Evolutionary conservation across 1,140 invertebrate species (phyloP).

Genomic region (Trichoplusia ni): DNA sequence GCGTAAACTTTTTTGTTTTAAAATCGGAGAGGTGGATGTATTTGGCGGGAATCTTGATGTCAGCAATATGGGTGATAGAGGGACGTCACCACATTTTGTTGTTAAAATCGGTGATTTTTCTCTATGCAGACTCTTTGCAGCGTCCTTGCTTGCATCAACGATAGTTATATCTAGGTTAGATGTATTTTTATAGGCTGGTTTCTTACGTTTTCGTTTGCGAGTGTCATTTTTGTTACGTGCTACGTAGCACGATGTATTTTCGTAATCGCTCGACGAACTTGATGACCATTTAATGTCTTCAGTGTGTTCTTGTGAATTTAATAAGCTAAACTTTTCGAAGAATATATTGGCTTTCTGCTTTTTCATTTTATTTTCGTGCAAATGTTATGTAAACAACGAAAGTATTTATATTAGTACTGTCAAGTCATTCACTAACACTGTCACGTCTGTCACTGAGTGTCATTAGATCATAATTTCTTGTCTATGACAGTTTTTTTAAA

Average conservation of each 20-base stretch:
- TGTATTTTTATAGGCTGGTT: slow-evolving; percentile 48
- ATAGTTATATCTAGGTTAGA: slow-evolving; percentile 61
- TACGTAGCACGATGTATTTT: slow-evolving; percentile 38
- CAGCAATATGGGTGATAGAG: neutral
- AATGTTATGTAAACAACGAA: too few relatives aligned
- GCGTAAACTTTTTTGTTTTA: slow-evolving; percentile 9
- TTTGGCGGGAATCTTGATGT: slow-evolving; percentile 2
- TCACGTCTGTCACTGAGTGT: too few relatives aligned
- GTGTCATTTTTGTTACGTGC: slow-evolving; percentile 28
- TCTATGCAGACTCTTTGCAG: neutral
- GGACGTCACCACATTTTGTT: neutral
- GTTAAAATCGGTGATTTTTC: slow-evolving; percentile 47
- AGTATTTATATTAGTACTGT: too few relatives aligned
- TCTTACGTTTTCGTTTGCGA: slow-evolving; percentile 62
- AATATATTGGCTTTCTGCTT: slow-evolving; percentile 55
- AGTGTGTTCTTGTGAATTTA: slow-evolving; percentile 59
- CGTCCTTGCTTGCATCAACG: slow-evolving; percentile 29
- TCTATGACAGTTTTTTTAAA: too few relatives aligned
- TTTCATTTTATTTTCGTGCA: too few relatives aligned
- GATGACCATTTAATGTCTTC: slow-evolving; percentile 68
- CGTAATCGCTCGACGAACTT: slow-evolving; percentile 65
- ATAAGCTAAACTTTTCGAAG: slow-evolving; percentile 52
- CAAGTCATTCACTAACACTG: too few relatives aligned
- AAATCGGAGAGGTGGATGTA: slow-evolving; percentile 24
- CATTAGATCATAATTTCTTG: too few relatives aligned